A percentile compares a stretch with the other conserved stretches of the same genome.
Conservation (phyloP, 2,797 vertebrate genomes). For the Smutsia gigantea region DNA sequence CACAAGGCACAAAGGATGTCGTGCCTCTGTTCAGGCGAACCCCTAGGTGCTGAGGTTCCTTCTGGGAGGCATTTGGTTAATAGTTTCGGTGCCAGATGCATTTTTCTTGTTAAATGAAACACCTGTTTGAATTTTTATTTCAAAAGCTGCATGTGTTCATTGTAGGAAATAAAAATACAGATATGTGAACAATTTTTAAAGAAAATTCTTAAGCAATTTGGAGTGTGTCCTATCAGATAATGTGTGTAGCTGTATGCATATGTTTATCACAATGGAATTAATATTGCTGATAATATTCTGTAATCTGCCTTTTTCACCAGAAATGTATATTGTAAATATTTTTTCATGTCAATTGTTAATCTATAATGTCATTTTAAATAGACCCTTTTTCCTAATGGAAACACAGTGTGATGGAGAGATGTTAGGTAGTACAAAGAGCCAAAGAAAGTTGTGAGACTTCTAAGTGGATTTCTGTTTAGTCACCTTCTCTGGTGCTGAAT, state of each 20-base stretch:
- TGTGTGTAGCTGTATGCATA: not conserved
- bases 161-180: conserved; percentile 39
- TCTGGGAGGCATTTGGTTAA: not conserved
- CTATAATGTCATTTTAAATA: not conserved
- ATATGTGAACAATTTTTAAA: not conserved
- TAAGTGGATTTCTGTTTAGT: not conserved
- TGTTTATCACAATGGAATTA: conserved; percentile 6
- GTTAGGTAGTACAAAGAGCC: not conserved
- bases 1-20: not conserved
- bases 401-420: not conserved
- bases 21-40: not conserved
- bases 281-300: not conserved
- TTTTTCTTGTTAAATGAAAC: conserved; percentile 36
- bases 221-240: not conserved
- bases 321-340: not conserved
- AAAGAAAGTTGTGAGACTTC: not conserved
- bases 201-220: not conserved
- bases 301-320: conserved; percentile 18
- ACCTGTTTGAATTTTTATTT: conserved; percentile 36
- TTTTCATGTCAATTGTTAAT: not conserved
- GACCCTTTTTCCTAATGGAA: not conserved
- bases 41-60: not conserved
- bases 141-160: conserved; percentile 11
- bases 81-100: not conserved
- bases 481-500: not conserved